Conservation (phyloP, 2,888 invertebrate genomes). For the Sclerodermus sp. region DNA sequence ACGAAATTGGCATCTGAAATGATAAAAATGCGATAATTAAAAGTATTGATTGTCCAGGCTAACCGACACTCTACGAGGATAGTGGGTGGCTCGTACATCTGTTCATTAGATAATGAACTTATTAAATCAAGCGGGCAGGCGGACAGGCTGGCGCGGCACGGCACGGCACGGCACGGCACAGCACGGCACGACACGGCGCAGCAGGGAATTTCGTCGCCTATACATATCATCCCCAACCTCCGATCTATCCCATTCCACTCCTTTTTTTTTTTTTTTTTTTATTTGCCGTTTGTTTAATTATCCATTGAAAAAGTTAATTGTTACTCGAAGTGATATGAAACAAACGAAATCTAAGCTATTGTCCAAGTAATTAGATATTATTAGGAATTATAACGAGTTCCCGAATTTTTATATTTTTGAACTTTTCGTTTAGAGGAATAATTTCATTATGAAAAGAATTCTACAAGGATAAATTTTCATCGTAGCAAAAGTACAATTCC, state of each 20-base stretch:
- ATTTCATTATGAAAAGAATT: too few relatives aligned
- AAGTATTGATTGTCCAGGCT: constrained; percentile 52
- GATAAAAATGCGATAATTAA: constrained; percentile 51
- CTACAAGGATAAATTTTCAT: too few relatives aligned
- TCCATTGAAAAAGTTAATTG: constrained; percentile 39
- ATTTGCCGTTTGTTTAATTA: constrained; percentile 40
- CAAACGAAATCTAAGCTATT: constrained; percentile 16
- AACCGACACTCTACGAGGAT: neutral
- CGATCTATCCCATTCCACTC: constrained; percentile 12
- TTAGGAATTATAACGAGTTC: neutral
- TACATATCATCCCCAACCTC: constrained; percentile 5
- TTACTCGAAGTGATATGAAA: constrained; percentile 36
- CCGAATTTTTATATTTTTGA: too few relatives aligned
- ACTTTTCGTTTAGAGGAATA: too few relatives aligned
- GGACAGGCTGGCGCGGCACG: constrained; percentile 4
- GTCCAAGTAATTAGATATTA: neutral
- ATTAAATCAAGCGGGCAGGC: constrained; percentile 52
- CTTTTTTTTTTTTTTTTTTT: too few relatives aligned
- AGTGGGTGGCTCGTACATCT: constrained; percentile 40
- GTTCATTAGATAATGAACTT: constrained; percentile 56
- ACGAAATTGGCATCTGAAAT: constrained; percentile 38
- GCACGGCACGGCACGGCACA: too few relatives aligned
- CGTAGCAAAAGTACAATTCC: too few relatives aligned
- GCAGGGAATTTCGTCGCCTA: neutral
- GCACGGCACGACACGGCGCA: too few relatives aligned